Base-by-base conservation (phyloP, 2,797 vertebrate species). In the Orientallactaga sibirica region DNA sequence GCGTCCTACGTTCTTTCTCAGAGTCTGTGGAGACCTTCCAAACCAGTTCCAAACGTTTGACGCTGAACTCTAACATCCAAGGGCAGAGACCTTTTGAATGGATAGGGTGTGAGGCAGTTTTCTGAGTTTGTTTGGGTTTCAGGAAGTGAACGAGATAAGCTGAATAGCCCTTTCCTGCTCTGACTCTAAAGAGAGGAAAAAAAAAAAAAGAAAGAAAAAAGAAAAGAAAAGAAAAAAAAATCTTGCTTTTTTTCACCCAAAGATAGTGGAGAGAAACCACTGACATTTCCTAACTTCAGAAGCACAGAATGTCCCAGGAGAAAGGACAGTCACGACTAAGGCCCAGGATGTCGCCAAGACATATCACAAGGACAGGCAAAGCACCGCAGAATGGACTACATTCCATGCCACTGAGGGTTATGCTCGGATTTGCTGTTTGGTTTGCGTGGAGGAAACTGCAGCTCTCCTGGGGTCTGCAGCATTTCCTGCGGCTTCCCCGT, bases 121-220 rank as follows among this genome's bases (percentile, higher is more conserved):
- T 97, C 92, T 24, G 95, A 97, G 95, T 96, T 97, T 98, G 97
- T 98, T 98, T 98, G 96, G 96, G 97, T 97, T 98, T 98, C 97
- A 98, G 98, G 98, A 98, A 98, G 96, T 93, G 96, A 98, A 96
- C 94, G 96, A 97, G 98, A 98, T 98, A 98, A 98, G 97, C 97
- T 77, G 93, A 97, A 96, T 88, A 90, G 92, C 93, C 96, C 93
- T 97, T 98, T 98, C 97, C 97, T 98, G 97, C 95, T 95, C 96
- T 95, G 95, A 96, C 92, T 96, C 85, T 96, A 92, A 84, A 86
- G 62, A 79, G 64, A 80, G 81, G 41, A 76, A 90, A 74, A 83
- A 52, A 29, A n/a, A n/a, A 66, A 16, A 67, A 58, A 74, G 48
- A 87, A 88, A 62, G 86, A 41, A 43, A 70, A 64, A 86, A 90